phyloP scores from a whole-genome alignment of 2,888 invertebrate species.

The Magallana nippona region DNA sequence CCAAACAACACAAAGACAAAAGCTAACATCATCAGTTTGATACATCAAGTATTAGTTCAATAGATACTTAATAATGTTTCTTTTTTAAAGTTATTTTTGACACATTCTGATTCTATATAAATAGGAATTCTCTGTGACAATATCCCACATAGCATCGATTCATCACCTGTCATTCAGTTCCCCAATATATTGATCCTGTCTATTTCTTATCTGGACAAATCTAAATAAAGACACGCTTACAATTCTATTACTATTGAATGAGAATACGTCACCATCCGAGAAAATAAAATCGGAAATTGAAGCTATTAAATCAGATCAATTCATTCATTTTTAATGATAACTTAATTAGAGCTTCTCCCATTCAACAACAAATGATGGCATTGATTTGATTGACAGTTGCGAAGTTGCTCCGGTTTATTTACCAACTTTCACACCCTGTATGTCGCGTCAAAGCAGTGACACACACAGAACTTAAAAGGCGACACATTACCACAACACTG shows the following conservation, averaged over 20 bases:
- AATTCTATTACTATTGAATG: neutral
- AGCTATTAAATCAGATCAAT: neutral
- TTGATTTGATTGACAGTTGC: slow-evolving; percentile 12
- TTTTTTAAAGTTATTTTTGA: too few species aligned
- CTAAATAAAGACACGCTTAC: slow-evolving; percentile 2
- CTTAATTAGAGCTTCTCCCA: neutral
- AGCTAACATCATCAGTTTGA: too few species aligned
- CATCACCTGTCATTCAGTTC: neutral
- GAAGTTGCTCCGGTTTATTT: neutral
- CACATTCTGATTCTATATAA: too few species aligned
- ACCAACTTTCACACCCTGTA: slow-evolving; percentile 16
- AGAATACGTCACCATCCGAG: neutral
- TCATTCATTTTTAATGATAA: slow-evolving; percentile 22
- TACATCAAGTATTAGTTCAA: too few species aligned
- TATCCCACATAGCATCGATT: too few species aligned
- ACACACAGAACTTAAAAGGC: neutral
- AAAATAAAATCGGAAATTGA: slow-evolving; percentile 15
- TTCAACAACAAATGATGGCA: neutral
- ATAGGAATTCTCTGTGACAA: too few species aligned
- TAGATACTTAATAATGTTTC: too few species aligned
- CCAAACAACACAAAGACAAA: too few species aligned
- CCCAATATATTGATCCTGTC: neutral
- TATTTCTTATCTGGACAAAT: neutral
- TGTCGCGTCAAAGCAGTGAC: neutral
- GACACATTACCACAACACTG: neutral